Evolutionary conservation across 2,797 vertebrate species (phyloP).

Genomic region (Malurus leucopterus): DNA sequence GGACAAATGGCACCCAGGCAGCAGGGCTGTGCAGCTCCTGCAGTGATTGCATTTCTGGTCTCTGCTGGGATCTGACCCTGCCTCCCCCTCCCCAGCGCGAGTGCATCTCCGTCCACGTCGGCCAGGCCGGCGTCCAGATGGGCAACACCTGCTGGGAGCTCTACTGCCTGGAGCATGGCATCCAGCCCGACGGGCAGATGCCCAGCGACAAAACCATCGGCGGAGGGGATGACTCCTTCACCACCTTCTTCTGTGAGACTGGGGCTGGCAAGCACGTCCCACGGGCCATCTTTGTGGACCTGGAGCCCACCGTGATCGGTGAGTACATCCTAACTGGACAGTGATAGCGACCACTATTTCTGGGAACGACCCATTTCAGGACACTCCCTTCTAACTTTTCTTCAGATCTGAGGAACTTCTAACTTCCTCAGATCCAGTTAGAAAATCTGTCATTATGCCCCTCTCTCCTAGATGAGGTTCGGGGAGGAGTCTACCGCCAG

Average conservation of each 20-base stretch:
- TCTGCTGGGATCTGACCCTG: background rate
- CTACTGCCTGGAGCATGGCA: conserved; percentile 58
- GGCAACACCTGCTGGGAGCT: conserved; percentile 64
- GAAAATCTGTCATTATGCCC: background rate
- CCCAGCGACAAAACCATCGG: conserved; percentile 80
- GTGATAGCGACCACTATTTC: fast-evolving
- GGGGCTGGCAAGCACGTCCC: conserved; percentile 91
- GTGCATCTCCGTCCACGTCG: conserved; percentile 32
- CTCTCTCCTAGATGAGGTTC: conserved; percentile 69
- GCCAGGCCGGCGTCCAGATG: conserved; percentile 61
- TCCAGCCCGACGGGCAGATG: conserved; percentile 76
- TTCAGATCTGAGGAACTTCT: too few relatives aligned
- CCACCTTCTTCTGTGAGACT: conserved; percentile 89
- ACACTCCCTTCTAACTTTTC: background rate
- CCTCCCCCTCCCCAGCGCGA: background rate
- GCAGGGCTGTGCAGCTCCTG: background rate
- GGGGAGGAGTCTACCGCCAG: conserved; percentile 69
- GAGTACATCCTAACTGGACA: background rate
- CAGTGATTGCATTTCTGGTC: background rate
- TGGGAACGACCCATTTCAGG: background rate
- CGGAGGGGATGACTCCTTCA: conserved; percentile 80
- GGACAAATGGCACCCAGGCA: background rate
- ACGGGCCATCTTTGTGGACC: conserved; percentile 88
- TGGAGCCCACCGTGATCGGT: conserved; percentile 92
- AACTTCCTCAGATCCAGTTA: too few relatives aligned